Conservation (phyloP, 2,888 invertebrate species). For the Microplitis deprimator region DNA sequence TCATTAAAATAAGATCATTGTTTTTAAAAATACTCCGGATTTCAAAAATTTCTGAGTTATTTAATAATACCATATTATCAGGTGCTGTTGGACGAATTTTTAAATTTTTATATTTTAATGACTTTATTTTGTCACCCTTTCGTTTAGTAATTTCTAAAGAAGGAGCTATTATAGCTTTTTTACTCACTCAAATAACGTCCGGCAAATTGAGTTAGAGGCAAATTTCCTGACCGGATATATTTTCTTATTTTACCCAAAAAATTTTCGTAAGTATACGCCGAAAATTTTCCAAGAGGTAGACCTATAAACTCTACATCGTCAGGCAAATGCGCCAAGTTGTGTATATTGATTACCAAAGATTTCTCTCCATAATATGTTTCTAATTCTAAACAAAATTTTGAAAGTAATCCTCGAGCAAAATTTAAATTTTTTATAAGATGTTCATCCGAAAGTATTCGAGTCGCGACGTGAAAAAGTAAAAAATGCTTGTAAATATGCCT, state of each 20-base stretch:
- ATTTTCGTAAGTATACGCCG: not conserved
- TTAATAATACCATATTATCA: slow-evolving; percentile 7
- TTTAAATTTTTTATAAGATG: not conserved
- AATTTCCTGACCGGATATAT: not conserved
- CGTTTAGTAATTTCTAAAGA: not conserved
- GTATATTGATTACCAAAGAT: slow-evolving; percentile 7
- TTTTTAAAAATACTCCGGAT: not conserved
- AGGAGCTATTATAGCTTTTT: not conserved
- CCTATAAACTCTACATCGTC: not conserved
- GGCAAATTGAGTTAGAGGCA: not conserved
- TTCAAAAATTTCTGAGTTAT: not conserved
- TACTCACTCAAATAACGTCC: not conserved
- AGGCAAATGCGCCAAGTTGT: not conserved
- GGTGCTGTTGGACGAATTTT: not conserved
- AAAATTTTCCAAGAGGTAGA: not conserved
- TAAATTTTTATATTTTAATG: not conserved
- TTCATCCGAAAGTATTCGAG: not conserved
- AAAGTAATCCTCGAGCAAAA: slow-evolving; percentile 4
- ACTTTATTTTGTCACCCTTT: not conserved
- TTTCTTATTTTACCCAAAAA: not conserved
- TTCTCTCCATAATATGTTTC: not conserved
- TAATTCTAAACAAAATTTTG: not conserved
- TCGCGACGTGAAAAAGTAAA: not conserved
- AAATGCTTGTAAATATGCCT: not conserved
- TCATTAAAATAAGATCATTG: not conserved